Conservation (phyloP, 2,797 vertebrate species). For the Schizopygopsis malacanthus region DNA sequence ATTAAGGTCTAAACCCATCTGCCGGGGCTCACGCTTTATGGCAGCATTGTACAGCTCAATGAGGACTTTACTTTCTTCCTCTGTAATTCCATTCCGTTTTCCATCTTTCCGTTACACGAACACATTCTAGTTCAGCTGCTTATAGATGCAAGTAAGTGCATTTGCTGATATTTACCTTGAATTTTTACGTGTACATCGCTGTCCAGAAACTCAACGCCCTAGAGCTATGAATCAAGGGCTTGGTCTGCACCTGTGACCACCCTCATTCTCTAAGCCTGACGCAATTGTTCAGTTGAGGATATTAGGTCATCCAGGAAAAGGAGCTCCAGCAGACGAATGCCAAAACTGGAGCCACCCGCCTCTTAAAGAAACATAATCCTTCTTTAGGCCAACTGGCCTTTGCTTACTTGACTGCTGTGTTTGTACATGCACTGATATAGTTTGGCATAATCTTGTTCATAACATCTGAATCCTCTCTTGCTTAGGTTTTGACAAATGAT, state of each 20-base stretch:
- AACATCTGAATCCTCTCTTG: conserved; percentile 32
- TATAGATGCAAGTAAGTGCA: conserved; percentile 33
- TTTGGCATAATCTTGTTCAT: conserved; percentile 29
- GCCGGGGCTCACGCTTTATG: conserved; percentile 73
- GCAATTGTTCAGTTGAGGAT: conserved; percentile 85
- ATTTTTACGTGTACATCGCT: conserved; percentile 40
- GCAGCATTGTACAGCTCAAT: conserved; percentile 60
- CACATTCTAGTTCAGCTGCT: conserved; percentile 59
- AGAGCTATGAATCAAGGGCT: conserved; percentile 66
- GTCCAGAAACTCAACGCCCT: conserved; percentile 67
- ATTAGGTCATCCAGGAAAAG: conserved; percentile 89
- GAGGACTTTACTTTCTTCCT: conserved; percentile 44
- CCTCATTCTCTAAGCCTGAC: conserved; percentile 86
- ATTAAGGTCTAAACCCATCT: conserved; percentile 78
- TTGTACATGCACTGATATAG: conserved; percentile 32
- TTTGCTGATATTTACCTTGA: conserved; percentile 32
- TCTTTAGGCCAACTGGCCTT: conserved; percentile 63
- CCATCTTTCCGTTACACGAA: conserved; percentile 67
- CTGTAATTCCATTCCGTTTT: neutral
- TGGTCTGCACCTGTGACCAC: conserved; percentile 86
- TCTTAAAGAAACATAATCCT: conserved; percentile 79
- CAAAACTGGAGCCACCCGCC: conserved; percentile 78
- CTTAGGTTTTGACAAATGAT: conserved; percentile 12
- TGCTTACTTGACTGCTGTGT: conserved; percentile 10
- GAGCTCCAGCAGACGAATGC: conserved; percentile 72